Evolutionary conservation across 2,888 invertebrate genomes (phyloP).

Genomic region (Scaptomyza caliginosa): DNA sequence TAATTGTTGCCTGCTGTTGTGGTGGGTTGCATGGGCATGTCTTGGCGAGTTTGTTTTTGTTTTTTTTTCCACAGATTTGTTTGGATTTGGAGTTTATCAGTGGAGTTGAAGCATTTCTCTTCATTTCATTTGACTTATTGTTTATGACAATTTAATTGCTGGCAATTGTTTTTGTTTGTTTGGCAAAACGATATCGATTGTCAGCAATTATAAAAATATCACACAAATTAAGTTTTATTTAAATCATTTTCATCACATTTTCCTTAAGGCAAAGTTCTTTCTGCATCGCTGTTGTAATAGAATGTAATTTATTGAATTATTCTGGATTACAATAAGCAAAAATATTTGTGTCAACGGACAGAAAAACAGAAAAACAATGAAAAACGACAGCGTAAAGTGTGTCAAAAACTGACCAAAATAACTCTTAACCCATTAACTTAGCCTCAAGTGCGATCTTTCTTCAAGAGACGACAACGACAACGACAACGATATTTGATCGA

Average conservation of each 20-base stretch:
- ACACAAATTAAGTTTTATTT: neutral
- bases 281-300: too few relatives aligned
- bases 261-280: too few relatives aligned
- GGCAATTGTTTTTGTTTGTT: conserved; percentile 50
- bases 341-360: conserved; percentile 40
- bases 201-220: neutral
- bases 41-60: conserved; percentile 4
- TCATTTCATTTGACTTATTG: conserved; percentile 31
- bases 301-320: conserved; percentile 19
- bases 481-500: conserved; percentile 67
- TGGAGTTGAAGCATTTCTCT: conserved; percentile 25
- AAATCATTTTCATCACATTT: neutral
- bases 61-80: neutral
- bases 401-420: conserved; percentile 69
- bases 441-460: conserved; percentile 50
- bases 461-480: conserved; percentile 14
- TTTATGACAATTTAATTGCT: conserved; percentile 74
- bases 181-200: conserved; percentile 44
- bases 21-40: conserved; percentile 61
- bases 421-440: conserved; percentile 63
- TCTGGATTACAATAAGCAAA: conserved; percentile 3
- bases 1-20: conserved; percentile 60
- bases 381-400: conserved; percentile 58
- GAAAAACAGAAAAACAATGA: neutral
- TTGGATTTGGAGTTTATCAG: conserved; percentile 42